Base-by-base conservation (phyloP, 92 coral and sea anemone genomes). In the Umimayanthus chanpuru region DNA sequence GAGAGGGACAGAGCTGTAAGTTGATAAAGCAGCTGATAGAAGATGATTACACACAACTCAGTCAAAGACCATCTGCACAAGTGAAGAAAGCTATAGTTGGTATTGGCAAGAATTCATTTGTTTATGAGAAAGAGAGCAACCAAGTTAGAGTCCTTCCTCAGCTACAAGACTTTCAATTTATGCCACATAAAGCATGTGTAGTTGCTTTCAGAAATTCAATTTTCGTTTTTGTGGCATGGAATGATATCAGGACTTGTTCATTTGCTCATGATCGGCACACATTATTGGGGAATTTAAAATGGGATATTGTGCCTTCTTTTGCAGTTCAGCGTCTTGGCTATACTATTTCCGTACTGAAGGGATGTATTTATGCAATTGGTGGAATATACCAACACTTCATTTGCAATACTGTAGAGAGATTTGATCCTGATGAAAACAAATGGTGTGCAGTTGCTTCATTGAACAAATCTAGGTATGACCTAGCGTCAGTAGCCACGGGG, bases 1-100 rank as follows among this genome's bases (percentile, higher is more conserved):
- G 90, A 30, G 79, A 72, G 44, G 80, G 53, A 0, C 74, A 76
- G 28, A 74, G 40, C 18, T 65, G 32, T 10, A 74, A 28, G 21
- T 66, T 81, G 16, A 21, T 89, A 1, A 79, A 75, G 49, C 82
- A 92, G 30, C 44, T 71, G 87, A 23, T 65, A 10, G 70, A 74
- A 75, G 79, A 3, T 43, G 87, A 81, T 21, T 64, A 23, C 32
- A 65, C 49, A n/a, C 18, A 16, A 4, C 40, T 40, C 38, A 49
- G 66, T 10, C 44, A 68, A 30, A 90, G 98, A 61, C 80, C 93
- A 74, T 95, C 98, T 9, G 91, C 94, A 23, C 83, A 82, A 81
- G 43, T 93, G 9, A 93, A 93, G 21, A 81, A 89, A 53, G 76
- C 92, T 4, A 18, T 95, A 50, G 85, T 95, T 75, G 93, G 96